A percentile compares a stretch with the other conserved stretches of the same genome.
Conservation (phyloP, 2,888 invertebrate species). For the Platynereis dumerilii region DNA sequence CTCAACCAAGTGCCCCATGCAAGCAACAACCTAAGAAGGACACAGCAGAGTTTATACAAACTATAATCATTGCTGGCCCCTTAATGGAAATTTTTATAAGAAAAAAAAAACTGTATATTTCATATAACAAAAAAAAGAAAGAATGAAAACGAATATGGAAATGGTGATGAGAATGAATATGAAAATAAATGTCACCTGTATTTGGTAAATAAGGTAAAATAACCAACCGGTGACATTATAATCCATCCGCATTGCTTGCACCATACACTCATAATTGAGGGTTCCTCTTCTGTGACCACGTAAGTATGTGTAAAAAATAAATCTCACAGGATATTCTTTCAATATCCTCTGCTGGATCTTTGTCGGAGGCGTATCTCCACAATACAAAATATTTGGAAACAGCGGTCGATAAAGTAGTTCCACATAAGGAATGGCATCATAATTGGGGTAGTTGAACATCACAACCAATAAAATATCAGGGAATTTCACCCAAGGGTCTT, state of each 20-base stretch:
- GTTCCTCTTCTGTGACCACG: slow-evolving; percentile 30
- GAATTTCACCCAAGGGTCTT: slow-evolving; percentile 25
- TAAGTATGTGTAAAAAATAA: slow-evolving; percentile 28
- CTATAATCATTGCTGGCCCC: no score
- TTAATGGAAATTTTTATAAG: no score
- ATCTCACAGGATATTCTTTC: slow-evolving; percentile 20
- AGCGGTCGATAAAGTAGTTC: slow-evolving; percentile 36
- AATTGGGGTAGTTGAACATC: slow-evolving; percentile 34
- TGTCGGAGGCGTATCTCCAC: slow-evolving; percentile 33
- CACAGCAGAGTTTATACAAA: no score
- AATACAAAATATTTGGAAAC: slow-evolving; percentile 38
- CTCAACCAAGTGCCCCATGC: no score
- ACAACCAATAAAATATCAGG: slow-evolving; percentile 32
- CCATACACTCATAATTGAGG: slow-evolving; percentile 36
- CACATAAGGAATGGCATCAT: slow-evolving; percentile 35
- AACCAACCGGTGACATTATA: slow-evolving; percentile 29
- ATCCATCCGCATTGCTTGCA: slow-evolving; percentile 27
- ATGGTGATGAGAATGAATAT: no score
- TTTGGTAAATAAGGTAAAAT: no score
- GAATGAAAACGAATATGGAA: no score
- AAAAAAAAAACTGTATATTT: no score
- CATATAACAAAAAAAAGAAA: no score
- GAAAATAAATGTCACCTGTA: no score
- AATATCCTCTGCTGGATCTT: slow-evolving; percentile 11
- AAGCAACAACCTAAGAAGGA: no score